A percentile compares a stretch with the other conserved stretches of the same genome.
These are phyloP conservation scores for Argyresthia goedartella DNA, from an alignment of 2,888 invertebrate genomes.

Conservation along the genomic window DNA sequence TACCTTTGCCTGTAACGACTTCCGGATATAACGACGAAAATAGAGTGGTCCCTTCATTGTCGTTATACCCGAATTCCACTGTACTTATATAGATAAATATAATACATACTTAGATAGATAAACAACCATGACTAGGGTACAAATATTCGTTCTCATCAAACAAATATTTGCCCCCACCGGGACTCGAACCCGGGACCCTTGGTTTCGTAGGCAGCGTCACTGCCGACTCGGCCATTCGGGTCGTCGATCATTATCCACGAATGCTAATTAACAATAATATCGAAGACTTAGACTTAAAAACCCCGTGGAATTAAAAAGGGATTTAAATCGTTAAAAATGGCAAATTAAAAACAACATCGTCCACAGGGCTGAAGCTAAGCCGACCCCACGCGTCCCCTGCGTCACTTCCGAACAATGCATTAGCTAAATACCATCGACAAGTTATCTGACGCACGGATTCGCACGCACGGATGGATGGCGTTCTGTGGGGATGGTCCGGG, in stretches of 20 bases:
- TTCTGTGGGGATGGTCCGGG: neutral
- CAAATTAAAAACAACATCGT: conserved; percentile 18
- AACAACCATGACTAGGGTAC: no score
- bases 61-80: no score
- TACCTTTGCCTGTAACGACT: no score
- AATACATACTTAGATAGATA: no score
- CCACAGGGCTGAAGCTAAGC: conserved; percentile 13
- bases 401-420: conserved; percentile 25
- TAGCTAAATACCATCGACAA: conserved; percentile 40
- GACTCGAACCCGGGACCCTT: no score
- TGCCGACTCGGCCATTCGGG: no score
- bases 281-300: conserved; percentile 3
- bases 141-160: no score
- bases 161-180: no score
- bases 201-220: no score
- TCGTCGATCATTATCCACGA: neutral
- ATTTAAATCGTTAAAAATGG: conserved; percentile 35
- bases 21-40: no score
- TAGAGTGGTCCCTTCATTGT: no score
- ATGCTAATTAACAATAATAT: conserved; percentile 1
- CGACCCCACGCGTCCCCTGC: conserved; percentile 9
- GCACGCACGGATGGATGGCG: conserved; percentile 35
- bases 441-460: conserved; percentile 30
- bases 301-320: conserved; percentile 4
- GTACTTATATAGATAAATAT: no score